Evolutionary conservation across 1,140 invertebrate species (phyloP).

Genomic region (Metopolophium dirhodum): DNA sequence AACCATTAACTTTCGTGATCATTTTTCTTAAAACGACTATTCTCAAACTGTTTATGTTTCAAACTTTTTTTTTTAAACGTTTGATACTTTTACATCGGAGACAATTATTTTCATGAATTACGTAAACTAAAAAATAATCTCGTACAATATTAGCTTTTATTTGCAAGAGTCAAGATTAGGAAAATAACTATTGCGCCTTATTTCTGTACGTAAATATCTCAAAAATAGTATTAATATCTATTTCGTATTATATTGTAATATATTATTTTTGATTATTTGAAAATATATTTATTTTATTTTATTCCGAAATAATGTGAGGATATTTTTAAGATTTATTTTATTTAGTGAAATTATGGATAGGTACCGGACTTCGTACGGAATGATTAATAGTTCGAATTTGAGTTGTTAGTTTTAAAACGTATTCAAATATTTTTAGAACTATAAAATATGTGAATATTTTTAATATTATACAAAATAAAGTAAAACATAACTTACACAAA

Average conservation of each 20-base stretch:
- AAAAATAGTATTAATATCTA: background rate
- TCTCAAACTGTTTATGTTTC: slow-evolving; percentile 29
- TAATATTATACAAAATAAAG: too few species aligned
- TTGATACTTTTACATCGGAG: slow-evolving; percentile 19
- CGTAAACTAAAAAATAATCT: slow-evolving; percentile 14
- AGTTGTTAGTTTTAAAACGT: background rate
- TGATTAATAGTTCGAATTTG: background rate
- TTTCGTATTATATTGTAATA: too few species aligned
- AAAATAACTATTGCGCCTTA: background rate
- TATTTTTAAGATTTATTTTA: background rate
- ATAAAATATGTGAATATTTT: too few species aligned
- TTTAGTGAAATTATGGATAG: background rate
- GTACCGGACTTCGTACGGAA: background rate
- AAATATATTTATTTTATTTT: background rate
- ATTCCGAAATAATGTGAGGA: background rate
- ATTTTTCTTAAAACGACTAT: slow-evolving; percentile 42
- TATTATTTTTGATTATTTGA: background rate
- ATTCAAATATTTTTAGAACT: background rate
- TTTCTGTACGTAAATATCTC: background rate
- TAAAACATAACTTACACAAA: background rate
- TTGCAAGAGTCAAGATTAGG: background rate
- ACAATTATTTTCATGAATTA: slow-evolving; percentile 33
- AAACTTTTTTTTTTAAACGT: slow-evolving; percentile 38
- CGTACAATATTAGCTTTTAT: background rate
- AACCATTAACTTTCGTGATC: slow-evolving; percentile 37